phyloP scores from a whole-genome alignment of 2,888 invertebrate species.

The Chymomyza caudatula region DNA sequence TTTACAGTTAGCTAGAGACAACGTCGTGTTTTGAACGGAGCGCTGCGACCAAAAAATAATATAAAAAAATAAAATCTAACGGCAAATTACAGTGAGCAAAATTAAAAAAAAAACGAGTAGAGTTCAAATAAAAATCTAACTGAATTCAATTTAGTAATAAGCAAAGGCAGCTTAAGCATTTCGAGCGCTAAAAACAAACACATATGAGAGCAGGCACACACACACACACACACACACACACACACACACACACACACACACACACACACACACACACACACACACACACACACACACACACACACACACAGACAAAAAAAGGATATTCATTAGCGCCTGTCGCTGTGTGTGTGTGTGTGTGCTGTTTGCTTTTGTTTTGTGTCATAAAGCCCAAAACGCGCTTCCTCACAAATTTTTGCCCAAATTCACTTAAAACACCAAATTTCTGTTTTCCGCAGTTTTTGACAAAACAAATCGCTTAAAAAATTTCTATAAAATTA shows the following conservation, averaged over 20 bases:
- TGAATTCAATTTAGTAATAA: neutral
- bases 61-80: conserved; percentile 16
- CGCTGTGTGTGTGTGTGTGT: conserved; percentile 27
- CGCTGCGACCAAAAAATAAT: conserved; percentile 14
- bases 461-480: conserved; percentile 1
- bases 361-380: conserved; percentile 12
- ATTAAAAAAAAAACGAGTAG: conserved; percentile 23
- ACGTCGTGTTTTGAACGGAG: conserved; percentile 59
- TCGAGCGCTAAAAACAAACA: neutral
- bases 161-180: neutral
- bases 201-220: conserved; percentile 7
- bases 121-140: conserved; percentile 14
- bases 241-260: conserved; percentile 17
- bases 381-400: conserved; percentile 17
- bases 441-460: conserved; percentile 28
- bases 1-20: conserved; percentile 68
- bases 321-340: conserved; percentile 22
- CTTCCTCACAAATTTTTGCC: conserved; percentile 19
- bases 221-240: conserved; percentile 1
- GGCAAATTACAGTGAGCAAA: conserved; percentile 60
- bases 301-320: no score
- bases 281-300: neutral
- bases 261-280: neutral
- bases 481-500: neutral
- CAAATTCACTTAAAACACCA: neutral